Evolutionary conservation across 2,888 invertebrate species (phyloP), one percentile per base, ranked within the genome.

Genomic region (Ellobium chinense): DNA sequence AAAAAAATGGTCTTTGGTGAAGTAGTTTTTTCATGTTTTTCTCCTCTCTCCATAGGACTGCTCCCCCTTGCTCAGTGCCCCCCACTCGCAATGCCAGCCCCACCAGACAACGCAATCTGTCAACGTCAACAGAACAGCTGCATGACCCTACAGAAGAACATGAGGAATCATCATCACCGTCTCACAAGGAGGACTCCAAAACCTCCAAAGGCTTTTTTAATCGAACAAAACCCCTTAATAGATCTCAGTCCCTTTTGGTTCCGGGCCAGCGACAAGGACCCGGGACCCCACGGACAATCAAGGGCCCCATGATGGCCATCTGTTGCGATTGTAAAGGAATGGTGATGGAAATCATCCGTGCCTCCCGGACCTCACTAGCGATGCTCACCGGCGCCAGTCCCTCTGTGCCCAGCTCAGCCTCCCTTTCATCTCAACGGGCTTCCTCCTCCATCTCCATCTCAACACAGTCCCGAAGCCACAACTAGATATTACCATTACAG

Each of bases 261-360:
- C 29, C 74, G 36, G 68, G 58, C 39, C 37, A 56, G 0, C 63
- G 63, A n/a, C 62, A n/a, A 2, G 21, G 39, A 21, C n/a, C 63
- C 14, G 46, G 21, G n/a, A 29, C 46, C 21, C 4, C 31, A 3
- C 46, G 18, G 63, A n/a, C 62, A 29, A 29, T 58, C 12, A 83
- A 82, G n/a, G 94, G 94, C 66, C 96, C 97, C 82, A 95, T 96
- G 91, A 97, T 97, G 96, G 96, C 96, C 83, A 97, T 98, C 69
- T 98, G 98, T 92, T 96, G 97, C 93, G 98, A 98, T 94, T 98
- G 98, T 94, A 97, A 97, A 92, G 96, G 96, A 82, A 96, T 98
- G 96, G 97, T 98, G 82, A 95, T 97, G 88, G 97, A 97, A 94
- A 97, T 98, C 92, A 97, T 98, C 92, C 96, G 97, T 93, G 97